Conservation (phyloP, 2,888 invertebrate species). For the Apotomis turbidana region DNA sequence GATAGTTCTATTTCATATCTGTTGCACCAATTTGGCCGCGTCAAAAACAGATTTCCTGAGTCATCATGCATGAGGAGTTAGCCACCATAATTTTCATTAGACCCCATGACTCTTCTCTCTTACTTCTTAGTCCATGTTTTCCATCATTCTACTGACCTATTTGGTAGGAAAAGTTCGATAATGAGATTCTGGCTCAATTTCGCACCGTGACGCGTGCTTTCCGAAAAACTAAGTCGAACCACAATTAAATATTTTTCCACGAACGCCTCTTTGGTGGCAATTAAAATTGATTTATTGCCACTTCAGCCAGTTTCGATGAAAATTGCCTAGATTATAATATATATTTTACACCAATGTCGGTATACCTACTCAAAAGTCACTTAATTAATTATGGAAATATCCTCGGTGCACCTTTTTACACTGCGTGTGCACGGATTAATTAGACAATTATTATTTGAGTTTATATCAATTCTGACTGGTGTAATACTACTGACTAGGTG, state of each 20-base stretch:
- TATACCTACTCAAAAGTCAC: neutral
- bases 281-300: neutral
- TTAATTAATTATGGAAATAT: no score
- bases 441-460: no score
- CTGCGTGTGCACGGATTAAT: no score
- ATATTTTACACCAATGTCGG: neutral
- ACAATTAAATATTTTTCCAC: neutral
- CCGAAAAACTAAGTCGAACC: neutral
- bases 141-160: neutral
- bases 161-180: constrained; percentile 10
- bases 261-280: neutral
- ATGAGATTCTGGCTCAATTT: constrained; percentile 18
- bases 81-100: neutral
- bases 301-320: neutral
- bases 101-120: neutral
- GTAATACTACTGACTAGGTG: no score
- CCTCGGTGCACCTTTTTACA: no score
- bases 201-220: constrained; percentile 14
- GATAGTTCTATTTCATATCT: no score
- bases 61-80: neutral
- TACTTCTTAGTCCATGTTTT: neutral
- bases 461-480: no score
- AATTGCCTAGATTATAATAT: neutral
- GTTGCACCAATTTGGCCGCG: no score
- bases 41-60: neutral